These are phyloP conservation scores for Silvanus unidentatus DNA, from an alignment of 2,888 invertebrate species.

Conservation along the genomic window DNA sequence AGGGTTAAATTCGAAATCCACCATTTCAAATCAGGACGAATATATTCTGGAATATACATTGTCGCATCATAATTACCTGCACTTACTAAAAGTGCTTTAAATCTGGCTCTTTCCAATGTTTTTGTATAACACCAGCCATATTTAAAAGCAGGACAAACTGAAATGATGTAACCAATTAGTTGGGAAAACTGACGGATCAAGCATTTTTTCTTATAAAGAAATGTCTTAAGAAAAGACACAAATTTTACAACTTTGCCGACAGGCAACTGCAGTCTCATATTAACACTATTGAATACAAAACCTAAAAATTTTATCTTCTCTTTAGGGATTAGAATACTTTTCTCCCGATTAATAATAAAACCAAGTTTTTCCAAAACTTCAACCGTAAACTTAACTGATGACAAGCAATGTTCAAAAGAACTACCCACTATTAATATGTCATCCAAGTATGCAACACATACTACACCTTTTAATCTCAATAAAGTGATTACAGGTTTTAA, in stretches of 20 bases:
- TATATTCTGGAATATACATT: no score
- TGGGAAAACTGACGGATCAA: slow-evolving; percentile 8
- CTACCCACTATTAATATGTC: slow-evolving; percentile 16
- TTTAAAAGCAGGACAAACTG: slow-evolving; percentile 11
- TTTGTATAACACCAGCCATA: slow-evolving; percentile 12
- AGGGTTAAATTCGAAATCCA: no score
- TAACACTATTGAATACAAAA: slow-evolving; percentile 14
- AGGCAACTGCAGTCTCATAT: slow-evolving; percentile 10
- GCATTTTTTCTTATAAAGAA: slow-evolving; percentile 1
- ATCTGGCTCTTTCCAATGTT: slow-evolving; percentile 6
- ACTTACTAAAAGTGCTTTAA: no score
- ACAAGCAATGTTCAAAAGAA: slow-evolving; percentile 7
- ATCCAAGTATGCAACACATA: slow-evolving; percentile 20
- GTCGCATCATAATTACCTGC: no score
- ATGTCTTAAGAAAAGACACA: no score
- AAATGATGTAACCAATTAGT: slow-evolving; percentile 8
- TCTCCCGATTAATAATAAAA: slow-evolving; percentile 19
- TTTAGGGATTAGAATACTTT: slow-evolving; percentile 11
- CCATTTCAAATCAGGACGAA: no score
- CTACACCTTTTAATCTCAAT: slow-evolving; percentile 15
- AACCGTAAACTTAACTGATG: slow-evolving; percentile 1
- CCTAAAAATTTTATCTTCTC: slow-evolving; percentile 16
- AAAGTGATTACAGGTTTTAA: slow-evolving; percentile 19
- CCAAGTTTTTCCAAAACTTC: slow-evolving; percentile 14
- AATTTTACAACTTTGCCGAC: slow-evolving; percentile 3